These are phyloP conservation scores for Etheostoma nigrum DNA, from an alignment of 2,797 vertebrate species.

Conservation along the genomic window DNA sequence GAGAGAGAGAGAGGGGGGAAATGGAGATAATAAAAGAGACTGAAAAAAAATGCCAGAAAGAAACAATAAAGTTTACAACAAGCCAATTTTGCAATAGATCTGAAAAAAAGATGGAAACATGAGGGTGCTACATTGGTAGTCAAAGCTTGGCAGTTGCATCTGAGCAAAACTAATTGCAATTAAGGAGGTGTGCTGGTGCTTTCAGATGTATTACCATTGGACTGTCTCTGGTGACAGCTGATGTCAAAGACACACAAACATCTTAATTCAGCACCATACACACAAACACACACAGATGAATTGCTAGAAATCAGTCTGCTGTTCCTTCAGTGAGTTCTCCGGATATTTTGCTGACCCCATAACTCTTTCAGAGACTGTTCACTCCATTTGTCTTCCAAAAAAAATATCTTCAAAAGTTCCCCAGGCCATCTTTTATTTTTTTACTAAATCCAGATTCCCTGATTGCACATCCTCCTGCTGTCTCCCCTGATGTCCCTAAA, in stretches of 20 bases:
- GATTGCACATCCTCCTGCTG: constrained; percentile 31
- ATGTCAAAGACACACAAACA: constrained; percentile 34
- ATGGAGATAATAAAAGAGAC: background rate
- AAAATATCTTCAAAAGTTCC: constrained; percentile 24
- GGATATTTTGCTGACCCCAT: background rate
- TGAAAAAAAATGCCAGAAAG: background rate
- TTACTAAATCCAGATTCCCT: constrained; percentile 19
- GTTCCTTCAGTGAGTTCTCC: background rate
- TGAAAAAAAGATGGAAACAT: constrained; percentile 12
- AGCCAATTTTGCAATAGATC: background rate
- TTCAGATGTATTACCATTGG: constrained; percentile 16
- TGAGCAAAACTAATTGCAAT: constrained; percentile 28
- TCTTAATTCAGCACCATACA: constrained; percentile 3
- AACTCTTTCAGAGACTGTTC: background rate
- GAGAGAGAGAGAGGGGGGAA: background rate
- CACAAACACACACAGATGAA: background rate
- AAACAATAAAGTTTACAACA: background rate
- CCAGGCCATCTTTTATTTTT: background rate
- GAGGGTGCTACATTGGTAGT: background rate
- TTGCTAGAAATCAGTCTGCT: background rate
- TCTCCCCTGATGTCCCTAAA: constrained; percentile 50
- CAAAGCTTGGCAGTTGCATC: constrained; percentile 5
- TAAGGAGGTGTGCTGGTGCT: constrained; percentile 6
- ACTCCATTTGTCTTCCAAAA: background rate
- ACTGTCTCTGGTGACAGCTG: background rate